Evolutionary conservation across 2,797 vertebrate genomes (phyloP).

Genomic region (Coilia nasus): DNA sequence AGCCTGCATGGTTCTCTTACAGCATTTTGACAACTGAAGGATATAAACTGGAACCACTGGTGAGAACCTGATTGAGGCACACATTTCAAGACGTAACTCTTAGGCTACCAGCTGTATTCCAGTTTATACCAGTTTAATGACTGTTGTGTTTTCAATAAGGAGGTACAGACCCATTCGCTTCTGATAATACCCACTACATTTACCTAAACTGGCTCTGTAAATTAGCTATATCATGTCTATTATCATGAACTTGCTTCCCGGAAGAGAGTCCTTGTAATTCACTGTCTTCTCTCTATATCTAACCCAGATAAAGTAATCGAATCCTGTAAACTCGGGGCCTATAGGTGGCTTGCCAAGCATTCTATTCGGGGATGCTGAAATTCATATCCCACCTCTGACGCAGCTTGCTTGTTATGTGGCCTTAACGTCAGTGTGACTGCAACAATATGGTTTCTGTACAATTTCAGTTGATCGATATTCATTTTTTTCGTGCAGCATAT

Average conservation of each 20-base stretch:
- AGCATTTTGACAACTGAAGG: background rate
- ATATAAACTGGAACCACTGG: background rate
- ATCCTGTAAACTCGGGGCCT: background rate
- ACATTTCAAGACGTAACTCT: too few relatives aligned
- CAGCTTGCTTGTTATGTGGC: constrained; percentile 23
- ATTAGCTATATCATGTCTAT: background rate
- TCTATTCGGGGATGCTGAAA: background rate
- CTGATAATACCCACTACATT: background rate
- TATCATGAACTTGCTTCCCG: background rate
- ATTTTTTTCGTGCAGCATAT: constrained; percentile 11
- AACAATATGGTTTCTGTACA: constrained; percentile 11
- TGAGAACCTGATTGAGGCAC: too few relatives aligned
- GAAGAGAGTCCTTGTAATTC: background rate
- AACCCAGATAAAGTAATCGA: background rate
- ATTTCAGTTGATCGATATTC: background rate
- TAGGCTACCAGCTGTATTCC: too few relatives aligned
- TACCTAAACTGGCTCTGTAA: background rate
- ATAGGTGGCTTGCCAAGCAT: background rate
- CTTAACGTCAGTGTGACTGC: constrained; percentile 14
- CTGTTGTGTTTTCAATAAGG: background rate
- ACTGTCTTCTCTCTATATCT: background rate
- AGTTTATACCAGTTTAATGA: too few relatives aligned
- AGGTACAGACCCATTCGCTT: background rate
- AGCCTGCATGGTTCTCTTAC: background rate
- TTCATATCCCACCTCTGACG: background rate